phyloP scores from a whole-genome alignment of 2,113 vertebrate species.

The Myrmecophaga tridactyla region DNA sequence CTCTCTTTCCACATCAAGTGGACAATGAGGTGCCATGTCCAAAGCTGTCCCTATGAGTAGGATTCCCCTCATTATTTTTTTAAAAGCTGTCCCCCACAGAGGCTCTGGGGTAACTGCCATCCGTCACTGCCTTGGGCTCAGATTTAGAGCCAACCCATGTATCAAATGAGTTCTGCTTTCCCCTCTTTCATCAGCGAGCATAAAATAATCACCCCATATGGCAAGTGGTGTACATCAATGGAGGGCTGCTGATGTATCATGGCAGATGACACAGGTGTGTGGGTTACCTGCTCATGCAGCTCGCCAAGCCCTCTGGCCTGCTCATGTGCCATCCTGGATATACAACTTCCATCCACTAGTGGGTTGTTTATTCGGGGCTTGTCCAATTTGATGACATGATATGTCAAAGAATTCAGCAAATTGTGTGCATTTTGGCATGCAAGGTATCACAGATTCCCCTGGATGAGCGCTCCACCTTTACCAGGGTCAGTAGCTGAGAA shows the following conservation, averaged over 20 bases:
- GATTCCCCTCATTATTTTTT: neutral
- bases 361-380: no score
- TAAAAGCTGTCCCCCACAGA: neutral
- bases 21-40: neutral
- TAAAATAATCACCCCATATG: no score
- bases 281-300: neutral
- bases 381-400: neutral
- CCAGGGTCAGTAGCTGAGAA: no score
- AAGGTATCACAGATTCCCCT: neutral
- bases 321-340: neutral
- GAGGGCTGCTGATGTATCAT: no score
- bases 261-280: no score
- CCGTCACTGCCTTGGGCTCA: neutral
- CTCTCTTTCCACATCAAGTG: neutral
- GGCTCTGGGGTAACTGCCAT: neutral
- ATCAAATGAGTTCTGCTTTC: neutral
- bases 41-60: neutral
- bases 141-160: neutral
- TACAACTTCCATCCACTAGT: neutral
- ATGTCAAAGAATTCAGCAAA: neutral
- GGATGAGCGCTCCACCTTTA: neutral
- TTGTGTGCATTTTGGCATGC: neutral
- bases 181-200: no score
- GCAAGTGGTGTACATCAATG: no score
- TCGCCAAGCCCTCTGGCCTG: no score